phyloP scores from a whole-genome alignment of 2,888 invertebrate species.

The Cremastobaeus sp. region DNA sequence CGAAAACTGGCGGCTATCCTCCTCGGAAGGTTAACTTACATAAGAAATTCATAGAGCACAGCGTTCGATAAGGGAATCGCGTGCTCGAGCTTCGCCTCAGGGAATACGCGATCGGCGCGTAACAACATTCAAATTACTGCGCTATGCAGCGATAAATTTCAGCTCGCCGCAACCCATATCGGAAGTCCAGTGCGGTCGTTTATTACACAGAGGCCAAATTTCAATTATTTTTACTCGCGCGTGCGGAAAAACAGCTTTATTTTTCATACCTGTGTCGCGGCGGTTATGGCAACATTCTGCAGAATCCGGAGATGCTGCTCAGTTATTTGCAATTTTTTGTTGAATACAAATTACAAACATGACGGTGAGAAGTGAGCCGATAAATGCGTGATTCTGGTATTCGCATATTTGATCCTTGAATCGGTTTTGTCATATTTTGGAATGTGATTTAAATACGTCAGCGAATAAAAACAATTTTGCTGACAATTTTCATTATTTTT shows the following conservation, averaged over 20 bases:
- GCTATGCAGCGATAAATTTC: conserved; percentile 32
- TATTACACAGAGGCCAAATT: conserved; percentile 27
- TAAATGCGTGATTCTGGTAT: no score
- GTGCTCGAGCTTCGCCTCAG: conserved; percentile 27
- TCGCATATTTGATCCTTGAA: no score
- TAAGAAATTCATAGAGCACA: conserved; percentile 33
- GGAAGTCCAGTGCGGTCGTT: conserved; percentile 32
- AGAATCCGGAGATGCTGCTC: no score
- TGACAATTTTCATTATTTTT: no score
- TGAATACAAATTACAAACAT: no score
- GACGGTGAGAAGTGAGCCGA: no score
- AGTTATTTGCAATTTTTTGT: no score
- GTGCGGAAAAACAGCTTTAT: conserved; percentile 1
- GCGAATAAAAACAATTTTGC: no score
- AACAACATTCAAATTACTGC: conserved; percentile 43
- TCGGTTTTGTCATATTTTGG: no score
- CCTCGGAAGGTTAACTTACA: conserved; percentile 27
- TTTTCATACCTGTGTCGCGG: not conserved
- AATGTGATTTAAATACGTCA: no score
- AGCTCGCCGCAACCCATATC: conserved; percentile 21
- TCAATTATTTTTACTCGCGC: conserved; percentile 18
- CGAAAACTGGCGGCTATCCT: conserved; percentile 14
- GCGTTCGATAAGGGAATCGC: conserved; percentile 38
- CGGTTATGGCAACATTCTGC: no score
- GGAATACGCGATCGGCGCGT: conserved; percentile 37